Evolutionary conservation across 2,888 invertebrate species (phyloP), one percentile per base, ranked within the genome.

Genomic region (Cistogaster globosa): DNA sequence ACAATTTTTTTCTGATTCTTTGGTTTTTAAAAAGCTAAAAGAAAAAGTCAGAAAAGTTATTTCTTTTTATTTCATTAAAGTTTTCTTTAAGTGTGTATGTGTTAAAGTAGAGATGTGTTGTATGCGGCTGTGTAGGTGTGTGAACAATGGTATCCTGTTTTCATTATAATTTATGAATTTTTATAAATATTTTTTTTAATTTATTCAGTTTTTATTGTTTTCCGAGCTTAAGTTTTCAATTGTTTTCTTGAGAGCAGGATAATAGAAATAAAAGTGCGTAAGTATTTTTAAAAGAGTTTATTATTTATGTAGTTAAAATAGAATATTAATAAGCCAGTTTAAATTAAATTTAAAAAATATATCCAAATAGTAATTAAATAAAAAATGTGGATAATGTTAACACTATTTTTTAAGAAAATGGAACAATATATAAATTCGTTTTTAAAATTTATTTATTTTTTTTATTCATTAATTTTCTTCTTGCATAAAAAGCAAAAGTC

Each of bases 111-210:
- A 26, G 51, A 42, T 75, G 65, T 65, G 65, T 32, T 26, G 20
- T 16, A 8, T 7, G 4, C 16, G 32, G 74, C 32, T 18, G 57
- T 58, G 77, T 55, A 11, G 74, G 55, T 53, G n/a, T 51, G 62
- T 2, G 63, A 38, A 76, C 71, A 71, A 67, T 72, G 20, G 71
- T 82, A 82, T 85, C 85, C 84, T 74, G 63, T 78, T 81, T 82
- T 77, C 74, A 81, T 77, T 81, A 77, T 53, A 77, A 81, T 75
- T 82, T 85, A 82, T 71, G 57, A 75, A 71, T 82, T 78, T 76
- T 62, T 76, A n/a, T 26, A 2, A 16, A 11, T 51, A 20, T 38
- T 45, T 60, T 42, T 48, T 57, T 26, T 68, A 69, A 62, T 78
- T 69, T 69, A 69, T 78, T 20, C 53, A 51, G 20, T 69, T 42